Conservation (phyloP, 2,888 invertebrate genomes). For the Lasioglossum zephyrum region DNA sequence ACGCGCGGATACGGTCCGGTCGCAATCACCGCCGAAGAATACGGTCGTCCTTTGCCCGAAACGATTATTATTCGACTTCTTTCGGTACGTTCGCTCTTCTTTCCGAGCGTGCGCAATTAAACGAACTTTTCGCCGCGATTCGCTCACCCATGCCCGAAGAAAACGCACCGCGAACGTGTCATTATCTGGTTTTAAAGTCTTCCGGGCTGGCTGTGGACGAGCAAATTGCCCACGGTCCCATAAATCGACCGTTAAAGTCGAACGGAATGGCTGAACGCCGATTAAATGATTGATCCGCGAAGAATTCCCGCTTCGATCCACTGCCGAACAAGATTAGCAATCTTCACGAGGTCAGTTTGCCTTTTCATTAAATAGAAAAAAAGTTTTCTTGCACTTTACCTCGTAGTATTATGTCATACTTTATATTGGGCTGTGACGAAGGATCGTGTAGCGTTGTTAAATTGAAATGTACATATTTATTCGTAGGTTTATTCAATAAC, state of each 20-base stretch:
- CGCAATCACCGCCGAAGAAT: slow-evolving; percentile 57
- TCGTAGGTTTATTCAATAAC: too few relatives aligned
- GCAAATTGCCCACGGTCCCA: slow-evolving; percentile 42
- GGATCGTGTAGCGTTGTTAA: too few relatives aligned
- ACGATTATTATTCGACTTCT: slow-evolving; percentile 55
- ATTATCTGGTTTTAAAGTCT: slow-evolving; percentile 48
- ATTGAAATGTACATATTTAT: too few relatives aligned
- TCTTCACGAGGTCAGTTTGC: neutral
- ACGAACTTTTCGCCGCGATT: slow-evolving; percentile 27
- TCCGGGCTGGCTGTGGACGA: slow-evolving; percentile 38
- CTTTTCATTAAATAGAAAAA: neutral
- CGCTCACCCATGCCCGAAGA: slow-evolving; percentile 32
- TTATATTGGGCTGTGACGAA: too few relatives aligned
- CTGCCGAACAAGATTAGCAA: neutral
- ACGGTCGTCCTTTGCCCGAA: slow-evolving; percentile 47
- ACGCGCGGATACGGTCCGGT: slow-evolving; percentile 41
- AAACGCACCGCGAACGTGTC: slow-evolving; percentile 47
- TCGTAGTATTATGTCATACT: too few relatives aligned
- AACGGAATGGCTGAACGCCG: neutral
- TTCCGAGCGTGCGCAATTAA: slow-evolving; percentile 54
- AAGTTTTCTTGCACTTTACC: too few relatives aligned
- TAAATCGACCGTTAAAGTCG: slow-evolving; percentile 24
- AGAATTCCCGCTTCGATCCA: neutral
- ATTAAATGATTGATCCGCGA: neutral
- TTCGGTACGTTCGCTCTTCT: slow-evolving; percentile 16